Conservation (phyloP, 2,888 invertebrate genomes). For the Cephus nigrinus region DNA sequence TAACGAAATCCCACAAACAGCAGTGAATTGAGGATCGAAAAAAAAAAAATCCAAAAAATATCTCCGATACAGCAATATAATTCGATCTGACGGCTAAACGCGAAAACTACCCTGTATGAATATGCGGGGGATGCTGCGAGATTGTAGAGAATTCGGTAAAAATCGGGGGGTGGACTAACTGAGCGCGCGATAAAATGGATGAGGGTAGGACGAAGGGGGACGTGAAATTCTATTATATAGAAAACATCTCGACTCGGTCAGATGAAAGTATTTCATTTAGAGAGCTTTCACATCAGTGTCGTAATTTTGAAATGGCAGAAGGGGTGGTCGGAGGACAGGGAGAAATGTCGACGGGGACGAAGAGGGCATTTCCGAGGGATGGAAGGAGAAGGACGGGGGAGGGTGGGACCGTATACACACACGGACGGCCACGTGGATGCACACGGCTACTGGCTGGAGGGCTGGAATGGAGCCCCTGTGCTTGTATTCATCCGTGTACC, state of each 20-base stretch:
- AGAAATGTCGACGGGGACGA: background rate
- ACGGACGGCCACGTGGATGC: background rate
- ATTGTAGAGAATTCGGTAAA: background rate
- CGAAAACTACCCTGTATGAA: background rate
- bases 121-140: background rate
- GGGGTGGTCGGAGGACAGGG: slow-evolving; percentile 14
- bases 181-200: slow-evolving; percentile 3
- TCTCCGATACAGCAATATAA: background rate
- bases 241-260: slow-evolving; percentile 7
- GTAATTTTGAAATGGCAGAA: slow-evolving; percentile 29
- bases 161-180: background rate
- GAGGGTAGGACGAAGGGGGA: slow-evolving; percentile 3
- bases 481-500: slow-evolving; percentile 55
- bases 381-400: slow-evolving; percentile 18
- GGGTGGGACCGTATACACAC: background rate
- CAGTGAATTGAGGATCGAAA: background rate
- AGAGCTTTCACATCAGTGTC: slow-evolving; percentile 31
- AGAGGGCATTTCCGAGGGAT: slow-evolving; percentile 20
- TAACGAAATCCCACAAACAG: background rate
- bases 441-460: slow-evolving; percentile 10
- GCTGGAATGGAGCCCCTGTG: slow-evolving; percentile 30
- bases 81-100: background rate
- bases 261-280: slow-evolving; percentile 36
- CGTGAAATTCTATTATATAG: slow-evolving; percentile 11
- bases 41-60: background rate